Base-by-base conservation (phyloP, 2,797 vertebrate genomes). In the Rhinichthys osculus region DNA sequence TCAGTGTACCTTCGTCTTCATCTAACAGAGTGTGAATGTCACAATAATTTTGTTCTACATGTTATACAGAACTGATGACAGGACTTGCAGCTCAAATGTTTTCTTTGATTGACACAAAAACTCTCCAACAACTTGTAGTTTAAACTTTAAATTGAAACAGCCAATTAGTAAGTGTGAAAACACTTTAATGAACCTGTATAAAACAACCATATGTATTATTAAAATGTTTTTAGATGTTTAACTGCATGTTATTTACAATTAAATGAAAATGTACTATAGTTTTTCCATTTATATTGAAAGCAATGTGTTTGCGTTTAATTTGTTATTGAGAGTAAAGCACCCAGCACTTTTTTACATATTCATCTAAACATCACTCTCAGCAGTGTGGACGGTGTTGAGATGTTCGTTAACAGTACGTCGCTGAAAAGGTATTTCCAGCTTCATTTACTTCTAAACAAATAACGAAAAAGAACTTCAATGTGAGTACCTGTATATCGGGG, bases 61-160 rank as follows among this genome's bases (percentile, higher is more conserved):
- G 23, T n/a, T 57, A 42, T 64, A 64, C 52, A 64, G 81, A 73
- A 47, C 38, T 87, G 50, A 35, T 44, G 10, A 44, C 42, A 11
- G 42, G 42, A 44, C 42, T 44, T 44, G 42, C 23, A 47, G 13
- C 33, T 76, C 33, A 17, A 66, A 52, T 23, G 52, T 19, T 33
- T 5, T 74, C n/a, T 19, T 62, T 44, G 73, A 82, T 19, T 33
- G 62, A 59, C 71, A 52, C 16, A 35, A 44, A 33, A 69, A 59
- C 33, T 33, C 64, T 82, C 23, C 38, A 23, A 35, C 42, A 77
- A 19, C 11, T 7, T 62, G 23, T 64, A 54, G 57, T 44, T 82
- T 44, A 23, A 72, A 82, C 27, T 62, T 62, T 47, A 62, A 62
- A 62, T 73, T 2, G 4, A 82, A 73, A 73, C 35, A 42, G 67